Evolutionary conservation across 2,797 vertebrate species (phyloP).

Genomic region (Mycteria americana): DNA sequence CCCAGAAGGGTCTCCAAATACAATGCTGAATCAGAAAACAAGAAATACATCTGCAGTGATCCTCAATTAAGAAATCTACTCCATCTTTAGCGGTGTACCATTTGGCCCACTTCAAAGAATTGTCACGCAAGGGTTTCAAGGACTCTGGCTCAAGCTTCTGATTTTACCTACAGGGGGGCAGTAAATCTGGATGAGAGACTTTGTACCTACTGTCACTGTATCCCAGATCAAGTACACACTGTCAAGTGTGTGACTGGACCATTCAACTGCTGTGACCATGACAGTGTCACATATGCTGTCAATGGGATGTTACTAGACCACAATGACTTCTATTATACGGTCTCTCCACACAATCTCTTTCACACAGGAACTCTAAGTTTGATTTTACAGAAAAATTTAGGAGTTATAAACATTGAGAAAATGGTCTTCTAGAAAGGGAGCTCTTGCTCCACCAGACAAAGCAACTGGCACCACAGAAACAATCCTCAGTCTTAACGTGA

Average conservation of each 20-base stretch:
- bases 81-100: neutral
- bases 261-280: neutral
- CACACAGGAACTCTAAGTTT: neutral
- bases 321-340: neutral
- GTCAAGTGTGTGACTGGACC: neutral
- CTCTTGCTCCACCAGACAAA: neutral
- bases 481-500: rapidly evolving
- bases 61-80: neutral
- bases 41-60: neutral
- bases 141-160: neutral
- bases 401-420: neutral
- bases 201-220: neutral
- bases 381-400: neutral
- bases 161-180: neutral
- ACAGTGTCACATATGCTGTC: neutral
- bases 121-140: neutral
- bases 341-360: neutral
- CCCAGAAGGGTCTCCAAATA: neutral
- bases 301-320: neutral
- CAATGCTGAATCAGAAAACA: neutral
- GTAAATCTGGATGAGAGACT: neutral
- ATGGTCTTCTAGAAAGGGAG: neutral
- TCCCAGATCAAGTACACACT: neutral
- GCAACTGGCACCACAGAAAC: neutral
- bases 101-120: neutral